Conservation (phyloP, 2,888 invertebrate species). For the Barypeithes pellucidus region DNA sequence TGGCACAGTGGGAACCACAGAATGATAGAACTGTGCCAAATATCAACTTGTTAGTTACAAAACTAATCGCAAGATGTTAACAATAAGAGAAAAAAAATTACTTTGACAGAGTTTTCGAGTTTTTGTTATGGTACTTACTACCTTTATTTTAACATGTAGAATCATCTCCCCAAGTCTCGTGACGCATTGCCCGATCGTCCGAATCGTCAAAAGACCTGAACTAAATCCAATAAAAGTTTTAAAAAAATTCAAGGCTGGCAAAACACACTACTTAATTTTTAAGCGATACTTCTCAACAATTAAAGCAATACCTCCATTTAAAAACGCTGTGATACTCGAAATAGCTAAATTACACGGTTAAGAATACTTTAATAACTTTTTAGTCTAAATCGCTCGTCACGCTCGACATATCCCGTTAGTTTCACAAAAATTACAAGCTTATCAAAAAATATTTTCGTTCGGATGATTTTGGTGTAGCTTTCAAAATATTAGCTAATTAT, state of each 20-base stretch:
- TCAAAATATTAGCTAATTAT: too few species aligned
- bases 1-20: too few species aligned
- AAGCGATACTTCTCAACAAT: constrained; percentile 47
- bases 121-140: too few species aligned
- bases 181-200: too few species aligned
- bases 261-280: constrained; percentile 36
- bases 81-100: too few species aligned
- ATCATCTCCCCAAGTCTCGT: too few species aligned
- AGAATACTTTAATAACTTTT: constrained; percentile 34
- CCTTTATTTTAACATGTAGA: too few species aligned
- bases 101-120: too few species aligned
- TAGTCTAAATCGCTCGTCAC: constrained; percentile 27
- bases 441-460: constrained; percentile 21
- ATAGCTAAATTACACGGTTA: constrained; percentile 44
- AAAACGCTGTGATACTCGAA: constrained; percentile 32
- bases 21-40: too few species aligned
- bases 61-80: too few species aligned
- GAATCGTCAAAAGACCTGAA: not conserved
- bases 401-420: constrained; percentile 15
- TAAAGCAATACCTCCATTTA: constrained; percentile 47
- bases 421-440: constrained; percentile 8
- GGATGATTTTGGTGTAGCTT: not conserved
- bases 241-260: constrained; percentile 3
- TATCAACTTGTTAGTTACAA: too few species aligned
- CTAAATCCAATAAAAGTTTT: not conserved